Conservation (phyloP, 2,797 vertebrate species). For the Spinibarbus caldwelli region DNA sequence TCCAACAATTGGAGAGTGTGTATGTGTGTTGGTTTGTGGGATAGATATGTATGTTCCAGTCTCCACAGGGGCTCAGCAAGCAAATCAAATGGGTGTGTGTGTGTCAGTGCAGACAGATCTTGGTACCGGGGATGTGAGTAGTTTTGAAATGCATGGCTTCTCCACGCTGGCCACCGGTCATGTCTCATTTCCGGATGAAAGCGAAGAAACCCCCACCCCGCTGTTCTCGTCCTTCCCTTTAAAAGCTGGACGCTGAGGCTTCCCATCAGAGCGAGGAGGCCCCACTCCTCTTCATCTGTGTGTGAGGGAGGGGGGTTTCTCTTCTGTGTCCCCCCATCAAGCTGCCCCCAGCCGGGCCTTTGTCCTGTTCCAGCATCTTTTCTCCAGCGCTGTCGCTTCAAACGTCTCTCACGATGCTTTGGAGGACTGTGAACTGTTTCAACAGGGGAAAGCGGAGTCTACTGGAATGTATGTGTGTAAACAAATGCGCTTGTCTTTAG, state of each 20-base stretch:
- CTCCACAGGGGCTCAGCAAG: conserved; percentile 11
- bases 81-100: conserved; percentile 21
- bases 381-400: conserved; percentile 3
- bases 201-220: neutral
- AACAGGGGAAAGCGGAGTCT: neutral
- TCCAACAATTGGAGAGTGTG: conserved; percentile 9
- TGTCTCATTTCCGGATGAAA: conserved; percentile 55
- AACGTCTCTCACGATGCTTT: neutral
- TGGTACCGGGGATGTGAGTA: conserved; percentile 19
- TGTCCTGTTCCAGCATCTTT: conserved; percentile 19
- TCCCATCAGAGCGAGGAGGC: conserved; percentile 21
- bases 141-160: conserved; percentile 47
- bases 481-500: neutral
- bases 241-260: conserved; percentile 38
- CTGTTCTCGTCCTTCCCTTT: conserved; percentile 26
- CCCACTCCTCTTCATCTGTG: conserved; percentile 50
- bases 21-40: conserved; percentile 27
- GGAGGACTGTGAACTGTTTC: conserved; percentile 9
- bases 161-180: conserved; percentile 21
- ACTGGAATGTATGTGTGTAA: neutral
- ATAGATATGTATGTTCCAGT: conserved; percentile 21
- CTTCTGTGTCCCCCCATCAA: conserved; percentile 57
- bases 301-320: conserved; percentile 48
- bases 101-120: conserved; percentile 23
- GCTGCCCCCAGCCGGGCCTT: conserved; percentile 4